Evolutionary conservation across 2,113 vertebrate species (phyloP).

Genomic region (Todiramphus chloris): DNA sequence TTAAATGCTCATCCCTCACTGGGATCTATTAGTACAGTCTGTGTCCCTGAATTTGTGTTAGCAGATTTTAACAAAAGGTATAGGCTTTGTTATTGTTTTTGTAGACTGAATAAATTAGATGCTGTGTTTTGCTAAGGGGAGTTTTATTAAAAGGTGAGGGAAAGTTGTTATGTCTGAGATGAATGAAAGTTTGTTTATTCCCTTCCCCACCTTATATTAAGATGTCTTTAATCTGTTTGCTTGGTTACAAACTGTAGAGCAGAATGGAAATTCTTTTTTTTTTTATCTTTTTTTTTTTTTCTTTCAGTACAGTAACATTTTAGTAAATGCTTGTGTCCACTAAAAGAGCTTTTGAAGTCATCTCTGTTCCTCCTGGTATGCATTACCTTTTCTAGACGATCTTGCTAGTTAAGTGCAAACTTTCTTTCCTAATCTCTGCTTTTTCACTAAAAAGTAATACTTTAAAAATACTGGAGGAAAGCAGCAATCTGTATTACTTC

Average conservation of each 20-base stretch:
- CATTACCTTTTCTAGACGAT: not conserved
- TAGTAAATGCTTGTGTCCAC: not conserved
- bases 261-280: not conserved
- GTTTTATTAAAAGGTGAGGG: not conserved
- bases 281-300: not conserved
- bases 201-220: not conserved
- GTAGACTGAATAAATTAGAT: not conserved
- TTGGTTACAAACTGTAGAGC: not conserved
- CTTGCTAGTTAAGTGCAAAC: not conserved
- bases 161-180: not conserved
- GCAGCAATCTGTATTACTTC: not conserved
- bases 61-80: not conserved
- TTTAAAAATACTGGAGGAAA: not conserved
- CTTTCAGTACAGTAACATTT: not conserved
- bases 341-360: not conserved
- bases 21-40: not conserved
- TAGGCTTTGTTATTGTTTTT: not conserved
- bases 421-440: not conserved
- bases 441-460: not conserved
- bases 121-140: not conserved
- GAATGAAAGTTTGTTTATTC: not conserved
- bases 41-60: not conserved
- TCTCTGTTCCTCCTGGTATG: not conserved
- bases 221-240: not conserved
- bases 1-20: not conserved